These are phyloP conservation scores for Enteromius radiatus DNA, from an alignment of 2,797 vertebrate species.

Conservation along the genomic window DNA sequence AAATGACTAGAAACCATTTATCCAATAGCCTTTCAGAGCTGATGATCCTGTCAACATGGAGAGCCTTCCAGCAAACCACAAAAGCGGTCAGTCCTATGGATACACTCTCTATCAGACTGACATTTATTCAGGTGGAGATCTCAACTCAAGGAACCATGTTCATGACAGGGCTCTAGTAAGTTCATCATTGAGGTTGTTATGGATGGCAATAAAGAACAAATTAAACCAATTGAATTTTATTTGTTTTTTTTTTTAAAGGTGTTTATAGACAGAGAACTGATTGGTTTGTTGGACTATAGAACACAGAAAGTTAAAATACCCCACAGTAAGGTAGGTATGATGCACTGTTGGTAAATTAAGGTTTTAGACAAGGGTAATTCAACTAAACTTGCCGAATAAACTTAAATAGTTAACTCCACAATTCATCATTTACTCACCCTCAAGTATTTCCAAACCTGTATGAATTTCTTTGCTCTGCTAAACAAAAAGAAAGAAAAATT, in stretches of 20 bases:
- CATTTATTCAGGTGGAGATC: slow-evolving; percentile 81
- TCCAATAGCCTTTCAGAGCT: slow-evolving; percentile 77
- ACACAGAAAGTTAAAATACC: slow-evolving; percentile 78
- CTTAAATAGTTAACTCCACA: too few species aligned
- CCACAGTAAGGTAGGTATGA: slow-evolving; percentile 79
- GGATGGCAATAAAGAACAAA: background rate
- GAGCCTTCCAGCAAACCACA: slow-evolving; percentile 83
- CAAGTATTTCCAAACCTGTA: too few species aligned
- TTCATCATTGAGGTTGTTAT: background rate
- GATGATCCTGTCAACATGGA: slow-evolving; percentile 90
- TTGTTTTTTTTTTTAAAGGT: slow-evolving; percentile 73
- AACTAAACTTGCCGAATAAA: background rate
- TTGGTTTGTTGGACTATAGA: slow-evolving; percentile 86
- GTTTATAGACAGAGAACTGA: slow-evolving; percentile 82
- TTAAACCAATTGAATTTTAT: background rate
- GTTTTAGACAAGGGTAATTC: background rate
- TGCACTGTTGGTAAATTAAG: background rate
- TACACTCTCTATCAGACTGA: slow-evolving; percentile 90
- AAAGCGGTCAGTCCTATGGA: slow-evolving; percentile 86
- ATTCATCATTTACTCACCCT: too few species aligned
- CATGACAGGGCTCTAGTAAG: slow-evolving; percentile 88
- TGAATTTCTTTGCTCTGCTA: too few species aligned
- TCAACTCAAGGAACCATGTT: slow-evolving; percentile 81
- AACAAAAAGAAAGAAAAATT: too few species aligned
- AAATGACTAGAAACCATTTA: background rate